Base-by-base conservation (phyloP, 2,113 vertebrate genomes). In the Clarias gariepinus region DNA sequence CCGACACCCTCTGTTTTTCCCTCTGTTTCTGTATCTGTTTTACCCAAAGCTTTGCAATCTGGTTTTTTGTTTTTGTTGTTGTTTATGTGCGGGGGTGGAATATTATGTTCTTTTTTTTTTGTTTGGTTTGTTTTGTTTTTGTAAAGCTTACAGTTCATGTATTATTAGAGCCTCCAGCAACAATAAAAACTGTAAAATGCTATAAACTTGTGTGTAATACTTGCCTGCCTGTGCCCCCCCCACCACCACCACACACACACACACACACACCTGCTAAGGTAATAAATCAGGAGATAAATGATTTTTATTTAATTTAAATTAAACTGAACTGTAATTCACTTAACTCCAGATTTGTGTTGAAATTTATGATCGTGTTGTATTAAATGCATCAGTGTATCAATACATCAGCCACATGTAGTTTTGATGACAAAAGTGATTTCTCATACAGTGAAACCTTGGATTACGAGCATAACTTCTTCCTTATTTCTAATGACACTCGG, bases 101-200 rank as follows among this genome's bases (percentile, higher is more conserved):
- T 85, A 57, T 85, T 83, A 77, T 84, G 86, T 83, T 4, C 2
- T n/a, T 61, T 52, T 58, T 30, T 21, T 10, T 69, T 78, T 28
- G 18, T 76, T 86, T 41, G 36, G 4, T 47, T 47, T 47, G 41
- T 58, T 64, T 92, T 92, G 87, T 92, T 95, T 95, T 95, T 95
- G 94, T 95, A 95, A 95, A 94, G 94, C 94, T 95, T 95, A 95
- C 91, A 86, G 92, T 94, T 95, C 92, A 94, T 95, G 95, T 95
- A 95, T 93, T 94, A 93, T 94, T 95, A 95, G 95, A 95, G 95
- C 95, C 94, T 95, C 95, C 95, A 94, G 94, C 95, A 95, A 94
- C 95, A 96, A 96, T 95, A 96, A 96, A 95, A 95, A 93, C 84
- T 76, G 90, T 92, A 93, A 95, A 95, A 60, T 74, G 55, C 81